Percentiles rank a stretch among this genome's conserved stretches.
These are phyloP conservation scores for Glomeris maerens DNA, from an alignment of 1,140 invertebrate species.

Conservation along the genomic window DNA sequence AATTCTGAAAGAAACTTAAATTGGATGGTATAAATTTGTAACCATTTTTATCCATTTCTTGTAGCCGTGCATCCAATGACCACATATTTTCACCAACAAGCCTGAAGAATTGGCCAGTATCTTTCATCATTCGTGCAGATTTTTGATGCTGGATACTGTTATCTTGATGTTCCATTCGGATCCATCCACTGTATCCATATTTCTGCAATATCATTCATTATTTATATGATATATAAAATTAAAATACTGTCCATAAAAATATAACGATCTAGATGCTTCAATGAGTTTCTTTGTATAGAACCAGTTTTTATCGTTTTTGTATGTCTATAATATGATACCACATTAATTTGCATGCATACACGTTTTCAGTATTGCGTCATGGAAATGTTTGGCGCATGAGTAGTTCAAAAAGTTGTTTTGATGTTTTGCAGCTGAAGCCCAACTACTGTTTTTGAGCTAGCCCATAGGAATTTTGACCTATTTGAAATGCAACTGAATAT, in stretches of 20 bases:
- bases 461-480: conserved; percentile 6
- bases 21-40: too few relatives aligned
- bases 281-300: too few relatives aligned
- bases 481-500: conserved; percentile 11
- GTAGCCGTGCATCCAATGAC: conserved; percentile 30
- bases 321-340: too few relatives aligned
- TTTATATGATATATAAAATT: background rate
- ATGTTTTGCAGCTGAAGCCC: too few relatives aligned
- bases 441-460: too few relatives aligned
- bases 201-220: conserved; percentile 24
- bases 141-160: conserved; percentile 20
- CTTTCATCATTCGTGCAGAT: conserved; percentile 39
- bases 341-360: too few relatives aligned
- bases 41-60: conserved; percentile 37
- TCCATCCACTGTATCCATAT: conserved; percentile 45
- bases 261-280: background rate
- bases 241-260: background rate
- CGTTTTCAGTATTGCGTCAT: too few relatives aligned
- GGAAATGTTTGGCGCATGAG: too few relatives aligned
- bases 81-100: conserved; percentile 42
- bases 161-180: conserved; percentile 35
- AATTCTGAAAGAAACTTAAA: too few relatives aligned
- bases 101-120: conserved; percentile 41
- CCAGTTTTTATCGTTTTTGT: too few relatives aligned
- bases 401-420: too few relatives aligned